Evolutionary conservation across 2,113 vertebrate genomes (phyloP).

Genomic region (Sander vitreus): DNA sequence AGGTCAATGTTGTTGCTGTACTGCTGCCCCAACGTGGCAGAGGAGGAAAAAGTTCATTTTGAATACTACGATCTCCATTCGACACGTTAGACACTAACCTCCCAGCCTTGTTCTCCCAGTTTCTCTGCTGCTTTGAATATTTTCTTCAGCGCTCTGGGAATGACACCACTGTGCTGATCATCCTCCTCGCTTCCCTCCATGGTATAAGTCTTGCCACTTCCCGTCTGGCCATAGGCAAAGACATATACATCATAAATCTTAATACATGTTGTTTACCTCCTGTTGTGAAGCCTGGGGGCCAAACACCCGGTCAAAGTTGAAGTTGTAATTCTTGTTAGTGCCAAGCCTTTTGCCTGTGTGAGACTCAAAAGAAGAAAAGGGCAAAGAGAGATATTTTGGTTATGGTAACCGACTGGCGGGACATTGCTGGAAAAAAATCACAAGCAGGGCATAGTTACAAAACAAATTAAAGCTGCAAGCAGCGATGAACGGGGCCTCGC

Average conservation of each 20-base stretch:
- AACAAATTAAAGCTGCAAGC: no score
- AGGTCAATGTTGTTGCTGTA: no score
- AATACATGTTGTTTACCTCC: constrained; percentile 59
- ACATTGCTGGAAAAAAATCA: no score
- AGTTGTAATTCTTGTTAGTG: constrained; percentile 86
- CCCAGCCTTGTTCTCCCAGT: constrained; percentile 87
- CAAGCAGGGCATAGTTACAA: no score
- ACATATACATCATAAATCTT: constrained; percentile 71
- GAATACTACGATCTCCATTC: not conserved
- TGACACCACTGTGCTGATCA: constrained; percentile 84
- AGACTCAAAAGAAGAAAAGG: no score
- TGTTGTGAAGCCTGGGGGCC: constrained; percentile 84
- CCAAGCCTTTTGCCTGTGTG: constrained; percentile 82
- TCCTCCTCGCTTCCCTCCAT: constrained; percentile 89
- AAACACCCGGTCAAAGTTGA: constrained; percentile 92
- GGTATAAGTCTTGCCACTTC: constrained; percentile 93
- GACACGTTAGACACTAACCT: constrained; percentile 70
- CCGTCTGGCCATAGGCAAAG: constrained; percentile 94
- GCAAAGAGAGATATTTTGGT: no score
- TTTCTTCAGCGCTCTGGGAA: constrained; percentile 89
- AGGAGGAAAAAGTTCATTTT: not conserved
- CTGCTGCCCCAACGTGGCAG: not conserved
- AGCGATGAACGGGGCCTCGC: no score
- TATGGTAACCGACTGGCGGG: no score
- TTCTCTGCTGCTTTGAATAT: constrained; percentile 85